Evolutionary conservation across 2,888 invertebrate species (phyloP).

Genomic region (Ophion ellenae): DNA sequence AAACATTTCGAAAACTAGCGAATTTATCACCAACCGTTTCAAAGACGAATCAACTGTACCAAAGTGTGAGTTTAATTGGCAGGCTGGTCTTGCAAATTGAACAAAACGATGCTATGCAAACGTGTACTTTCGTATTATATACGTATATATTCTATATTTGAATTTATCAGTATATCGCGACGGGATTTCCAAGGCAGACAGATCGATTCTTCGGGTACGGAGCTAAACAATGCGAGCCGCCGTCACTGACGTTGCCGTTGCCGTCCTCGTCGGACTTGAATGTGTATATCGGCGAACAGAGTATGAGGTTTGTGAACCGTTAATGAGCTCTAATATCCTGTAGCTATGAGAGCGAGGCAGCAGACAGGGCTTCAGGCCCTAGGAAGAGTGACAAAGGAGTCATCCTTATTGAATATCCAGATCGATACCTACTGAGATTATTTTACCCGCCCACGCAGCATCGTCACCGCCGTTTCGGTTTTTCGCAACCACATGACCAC

Average conservation of each 20-base stretch:
- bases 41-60: too few species aligned
- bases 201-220: slow-evolving; percentile 41
- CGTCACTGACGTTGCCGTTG: slow-evolving; percentile 15
- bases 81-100: not conserved
- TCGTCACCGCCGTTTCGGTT: slow-evolving; percentile 38
- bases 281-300: slow-evolving; percentile 30
- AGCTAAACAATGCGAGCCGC: slow-evolving; percentile 55
- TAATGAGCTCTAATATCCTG: slow-evolving; percentile 63
- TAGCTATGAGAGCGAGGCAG: slow-evolving; percentile 28
- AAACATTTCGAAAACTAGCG: too few species aligned
- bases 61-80: not conserved
- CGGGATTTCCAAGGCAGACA: slow-evolving; percentile 46
- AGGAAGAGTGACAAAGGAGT: slow-evolving; percentile 45
- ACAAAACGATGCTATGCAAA: slow-evolving; percentile 1
- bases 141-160: slow-evolving; percentile 18
- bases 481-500: slow-evolving; percentile 1
- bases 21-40: too few species aligned
- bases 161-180: slow-evolving; percentile 27
- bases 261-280: slow-evolving; percentile 29
- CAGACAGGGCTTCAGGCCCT: slow-evolving; percentile 33
- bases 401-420: slow-evolving; percentile 52
- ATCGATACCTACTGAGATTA: slow-evolving; percentile 53
- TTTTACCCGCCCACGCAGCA: slow-evolving; percentile 18
- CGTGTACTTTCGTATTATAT: slow-evolving; percentile 3
- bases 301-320: slow-evolving; percentile 57